These are phyloP conservation scores for Steinernema hermaphroditum DNA, from an alignment of 2,888 invertebrate species.

Conservation along the genomic window DNA sequence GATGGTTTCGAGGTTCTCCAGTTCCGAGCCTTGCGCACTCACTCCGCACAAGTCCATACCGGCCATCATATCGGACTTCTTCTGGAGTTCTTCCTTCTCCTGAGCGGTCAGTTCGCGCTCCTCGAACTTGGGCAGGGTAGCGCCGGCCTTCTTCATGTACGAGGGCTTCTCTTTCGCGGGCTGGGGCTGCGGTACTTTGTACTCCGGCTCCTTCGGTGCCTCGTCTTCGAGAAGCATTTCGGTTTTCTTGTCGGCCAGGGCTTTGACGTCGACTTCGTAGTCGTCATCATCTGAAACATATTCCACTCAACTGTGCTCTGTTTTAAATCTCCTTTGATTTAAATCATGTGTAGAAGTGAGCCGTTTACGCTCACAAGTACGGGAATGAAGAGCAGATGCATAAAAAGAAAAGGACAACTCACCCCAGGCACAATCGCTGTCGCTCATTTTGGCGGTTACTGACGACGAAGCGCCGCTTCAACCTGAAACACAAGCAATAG, in stretches of 20 bases:
- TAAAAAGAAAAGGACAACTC: neutral
- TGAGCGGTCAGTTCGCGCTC: constrained; percentile 21
- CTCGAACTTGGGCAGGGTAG: neutral
- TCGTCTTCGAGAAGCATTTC: constrained; percentile 9
- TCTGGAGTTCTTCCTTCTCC: constrained; percentile 27
- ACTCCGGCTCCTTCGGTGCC: neutral
- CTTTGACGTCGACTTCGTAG: constrained; percentile 17
- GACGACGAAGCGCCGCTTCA: neutral
- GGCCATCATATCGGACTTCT: constrained; percentile 21
- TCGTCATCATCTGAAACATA: constrained; percentile 13
- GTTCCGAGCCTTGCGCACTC: neutral
- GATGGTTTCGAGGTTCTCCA: constrained; percentile 22
- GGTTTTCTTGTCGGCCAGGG: neutral
- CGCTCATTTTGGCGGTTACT: neutral
- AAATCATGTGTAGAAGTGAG: neutral
- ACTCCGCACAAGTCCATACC: constrained; percentile 25
- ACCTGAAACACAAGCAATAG: neutral
- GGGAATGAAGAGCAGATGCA: neutral
- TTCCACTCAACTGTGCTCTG: no score
- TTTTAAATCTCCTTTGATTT: no score
- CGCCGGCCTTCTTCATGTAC: constrained; percentile 17
- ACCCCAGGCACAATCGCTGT: constrained; percentile 23
- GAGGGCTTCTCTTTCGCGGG: constrained; percentile 6
- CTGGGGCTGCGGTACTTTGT: neutral
- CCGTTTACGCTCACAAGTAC: neutral